phyloP scores from a whole-genome alignment of 2,888 invertebrate genomes.

The Dynastes grantii region DNA sequence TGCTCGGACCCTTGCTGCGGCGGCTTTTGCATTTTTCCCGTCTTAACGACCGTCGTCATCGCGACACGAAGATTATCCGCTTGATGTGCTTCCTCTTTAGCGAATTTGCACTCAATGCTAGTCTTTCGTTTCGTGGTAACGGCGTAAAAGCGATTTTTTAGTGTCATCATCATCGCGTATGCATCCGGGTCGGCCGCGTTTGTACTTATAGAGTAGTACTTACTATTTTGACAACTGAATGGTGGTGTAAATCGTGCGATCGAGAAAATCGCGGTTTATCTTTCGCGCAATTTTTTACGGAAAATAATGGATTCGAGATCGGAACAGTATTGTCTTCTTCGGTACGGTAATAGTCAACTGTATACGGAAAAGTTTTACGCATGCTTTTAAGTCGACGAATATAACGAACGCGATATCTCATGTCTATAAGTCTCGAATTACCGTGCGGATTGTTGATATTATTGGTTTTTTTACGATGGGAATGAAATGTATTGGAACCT shows the following conservation, averaged over 20 bases:
- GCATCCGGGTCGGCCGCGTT: neutral
- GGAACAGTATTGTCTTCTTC: neutral
- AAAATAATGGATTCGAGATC: neutral
- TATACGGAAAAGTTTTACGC: neutral
- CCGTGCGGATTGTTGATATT: constrained; percentile 12
- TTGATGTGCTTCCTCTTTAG: neutral
- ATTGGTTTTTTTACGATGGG: constrained; percentile 12
- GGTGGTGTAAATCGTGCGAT: neutral
- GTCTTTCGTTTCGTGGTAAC: constrained; percentile 12
- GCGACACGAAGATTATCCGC: neutral
- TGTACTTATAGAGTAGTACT: neutral
- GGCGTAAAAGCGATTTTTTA: constrained; percentile 22
- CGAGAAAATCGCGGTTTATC: neutral
- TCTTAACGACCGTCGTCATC: constrained; percentile 7
- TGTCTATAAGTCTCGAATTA: constrained; percentile 10
- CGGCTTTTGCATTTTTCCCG: constrained; percentile 11
- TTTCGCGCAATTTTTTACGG: neutral
- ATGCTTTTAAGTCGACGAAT: neutral
- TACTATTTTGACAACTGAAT: neutral
- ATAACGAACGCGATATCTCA: constrained; percentile 3
- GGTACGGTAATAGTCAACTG: neutral
- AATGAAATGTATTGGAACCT: constrained; percentile 10
- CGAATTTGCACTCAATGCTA: constrained; percentile 20
- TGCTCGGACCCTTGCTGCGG: neutral
- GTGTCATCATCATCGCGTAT: neutral